Conservation (phyloP, 2,888 invertebrate species). For the Epiblema foenella region DNA sequence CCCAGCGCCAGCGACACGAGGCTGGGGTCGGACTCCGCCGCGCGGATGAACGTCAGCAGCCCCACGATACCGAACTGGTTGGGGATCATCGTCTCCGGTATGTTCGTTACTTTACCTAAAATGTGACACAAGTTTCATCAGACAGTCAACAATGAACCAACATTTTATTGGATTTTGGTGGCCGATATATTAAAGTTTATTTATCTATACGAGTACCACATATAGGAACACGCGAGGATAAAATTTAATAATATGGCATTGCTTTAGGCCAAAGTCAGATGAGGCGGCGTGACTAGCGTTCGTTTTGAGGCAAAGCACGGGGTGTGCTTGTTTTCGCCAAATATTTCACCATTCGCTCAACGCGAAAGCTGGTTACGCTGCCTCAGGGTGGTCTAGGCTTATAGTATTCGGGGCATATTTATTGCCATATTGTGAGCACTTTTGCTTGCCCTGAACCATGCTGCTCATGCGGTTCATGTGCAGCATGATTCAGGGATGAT, state of each 20-base stretch:
- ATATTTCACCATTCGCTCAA: no score
- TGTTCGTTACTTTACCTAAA: constrained; percentile 97
- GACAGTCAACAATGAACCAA: neutral
- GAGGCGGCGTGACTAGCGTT: constrained; percentile 1
- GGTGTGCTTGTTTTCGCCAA: no score
- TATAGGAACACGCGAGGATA: neutral
- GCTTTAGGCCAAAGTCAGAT: neutral
- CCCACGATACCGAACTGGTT: constrained; percentile 99
- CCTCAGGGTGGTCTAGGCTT: neutral
- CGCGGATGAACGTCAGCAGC: constrained; percentile 98
- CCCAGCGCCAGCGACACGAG: constrained; percentile 98
- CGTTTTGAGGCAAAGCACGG: no score
- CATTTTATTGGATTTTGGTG: constrained; percentile 32
- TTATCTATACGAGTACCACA: neutral
- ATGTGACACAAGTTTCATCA: neutral
- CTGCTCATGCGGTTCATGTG: neutral
- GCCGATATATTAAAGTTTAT: constrained; percentile 54
- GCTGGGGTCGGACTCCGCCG: constrained; percentile 98
- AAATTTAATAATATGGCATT: neutral
- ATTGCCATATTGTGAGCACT: no score
- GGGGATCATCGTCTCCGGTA: constrained; percentile 99
- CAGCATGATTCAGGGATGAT: neutral
- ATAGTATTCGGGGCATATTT: no score
- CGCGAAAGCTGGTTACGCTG: neutral
- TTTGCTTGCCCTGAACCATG: no score